phyloP scores from a whole-genome alignment of 2,113 vertebrate species.

The Bostrychus sinensis region DNA sequence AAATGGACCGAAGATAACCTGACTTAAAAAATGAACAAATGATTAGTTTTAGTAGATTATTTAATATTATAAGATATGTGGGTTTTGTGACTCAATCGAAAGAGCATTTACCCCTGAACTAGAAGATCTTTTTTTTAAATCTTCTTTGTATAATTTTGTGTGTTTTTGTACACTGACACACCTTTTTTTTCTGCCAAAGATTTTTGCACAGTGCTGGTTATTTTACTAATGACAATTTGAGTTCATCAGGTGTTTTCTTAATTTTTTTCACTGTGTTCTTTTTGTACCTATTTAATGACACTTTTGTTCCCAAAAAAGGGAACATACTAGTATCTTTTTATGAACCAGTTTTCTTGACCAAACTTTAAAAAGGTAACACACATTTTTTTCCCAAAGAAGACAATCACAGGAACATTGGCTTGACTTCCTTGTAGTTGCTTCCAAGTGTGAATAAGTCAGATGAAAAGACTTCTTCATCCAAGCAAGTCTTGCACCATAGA shows the following conservation, averaged over 20 bases:
- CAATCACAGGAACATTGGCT: conserved; percentile 3
- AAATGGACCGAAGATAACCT: too few relatives aligned
- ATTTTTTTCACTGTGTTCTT: not conserved
- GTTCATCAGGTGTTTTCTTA: too few relatives aligned
- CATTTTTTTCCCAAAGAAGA: conserved; percentile 6
- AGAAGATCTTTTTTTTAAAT: too few relatives aligned
- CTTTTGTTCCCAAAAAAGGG: not conserved
- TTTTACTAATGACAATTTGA: not conserved
- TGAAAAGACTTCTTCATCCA: conserved; percentile 44
- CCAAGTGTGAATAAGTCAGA: conserved; percentile 59
- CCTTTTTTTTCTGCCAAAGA: not conserved
- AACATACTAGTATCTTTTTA: not conserved
- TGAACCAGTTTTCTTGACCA: not conserved
- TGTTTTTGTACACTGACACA: not conserved
- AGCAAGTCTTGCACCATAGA: conserved; percentile 40
- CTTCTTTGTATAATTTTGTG: too few relatives aligned
- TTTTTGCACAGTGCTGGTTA: not conserved
- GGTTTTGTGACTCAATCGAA: too few relatives aligned
- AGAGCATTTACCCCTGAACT: too few relatives aligned
- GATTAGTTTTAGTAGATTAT: too few relatives aligned
- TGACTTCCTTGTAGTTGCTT: conserved; percentile 27
- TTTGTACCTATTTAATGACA: conserved; percentile 19
- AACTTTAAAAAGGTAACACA: not conserved
- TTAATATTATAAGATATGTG: too few relatives aligned
- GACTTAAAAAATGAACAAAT: too few relatives aligned